Percentiles rank a stretch among this genome's conserved stretches.
phyloP scores from a whole-genome alignment of 2,888 invertebrate genomes.

The Caenorhabditis panamensis region DNA sequence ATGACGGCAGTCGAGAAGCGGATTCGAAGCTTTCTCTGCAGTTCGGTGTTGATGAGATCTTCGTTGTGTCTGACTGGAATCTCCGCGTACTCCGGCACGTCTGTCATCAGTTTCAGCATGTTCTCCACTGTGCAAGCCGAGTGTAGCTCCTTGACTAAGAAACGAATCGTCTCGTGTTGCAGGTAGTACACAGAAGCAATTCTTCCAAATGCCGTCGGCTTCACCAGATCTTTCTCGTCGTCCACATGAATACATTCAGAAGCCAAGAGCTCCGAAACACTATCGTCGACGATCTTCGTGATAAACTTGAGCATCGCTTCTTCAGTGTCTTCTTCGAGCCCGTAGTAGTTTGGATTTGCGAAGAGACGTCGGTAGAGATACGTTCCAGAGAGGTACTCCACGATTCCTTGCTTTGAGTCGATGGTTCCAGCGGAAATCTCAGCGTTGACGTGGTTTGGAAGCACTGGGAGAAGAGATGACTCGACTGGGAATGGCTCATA shows the following conservation, averaged over 20 bases:
- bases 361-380: constrained; percentile 95
- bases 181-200: constrained; percentile 98
- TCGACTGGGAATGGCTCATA: constrained; percentile 99
- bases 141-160: constrained; percentile 87
- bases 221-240: constrained; percentile 83
- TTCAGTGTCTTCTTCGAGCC: constrained; percentile 86
- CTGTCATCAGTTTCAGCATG: constrained; percentile 87
- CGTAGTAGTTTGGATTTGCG: constrained; percentile 92
- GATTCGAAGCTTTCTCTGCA: constrained; percentile 79
- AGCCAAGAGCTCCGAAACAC: constrained; percentile 86
- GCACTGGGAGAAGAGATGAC: constrained; percentile 91
- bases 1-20: constrained; percentile 84
- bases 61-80: constrained; percentile 98
- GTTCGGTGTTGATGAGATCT: constrained; percentile 91
- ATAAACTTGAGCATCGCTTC: constrained; percentile 85
- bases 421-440: constrained; percentile 94
- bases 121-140: constrained; percentile 86
- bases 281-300: constrained; percentile 89
- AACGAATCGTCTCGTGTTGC: constrained; percentile 91
- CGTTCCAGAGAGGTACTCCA: constrained; percentile 98
- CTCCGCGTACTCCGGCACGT: constrained; percentile 91
- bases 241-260: constrained; percentile 89
- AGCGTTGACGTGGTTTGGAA: constrained; percentile 97
- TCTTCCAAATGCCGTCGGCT: constrained; percentile 89
- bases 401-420: constrained; percentile 85